Percentiles rank a stretch among this genome's conserved stretches.
These are phyloP conservation scores for Tiphia femorata DNA, from an alignment of 2,888 invertebrate species.

Conservation along the genomic window DNA sequence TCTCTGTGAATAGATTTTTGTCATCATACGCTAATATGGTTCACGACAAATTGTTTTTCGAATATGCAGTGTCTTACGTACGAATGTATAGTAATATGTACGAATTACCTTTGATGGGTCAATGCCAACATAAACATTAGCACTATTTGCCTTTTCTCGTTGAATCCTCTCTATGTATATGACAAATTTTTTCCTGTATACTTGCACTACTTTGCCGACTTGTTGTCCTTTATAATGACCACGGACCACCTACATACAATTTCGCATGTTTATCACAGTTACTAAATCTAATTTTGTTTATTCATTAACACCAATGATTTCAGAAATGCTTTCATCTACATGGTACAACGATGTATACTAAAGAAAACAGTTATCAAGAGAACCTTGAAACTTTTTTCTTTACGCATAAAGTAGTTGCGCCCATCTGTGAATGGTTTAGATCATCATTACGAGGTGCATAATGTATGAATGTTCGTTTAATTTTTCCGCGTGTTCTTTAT, in stretches of 20 bases:
- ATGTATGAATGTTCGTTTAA: too few species aligned
- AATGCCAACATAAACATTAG: slow-evolving; percentile 98
- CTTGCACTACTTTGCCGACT: slow-evolving; percentile 98
- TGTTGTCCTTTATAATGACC: slow-evolving; percentile 99
- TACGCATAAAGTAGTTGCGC: too few species aligned
- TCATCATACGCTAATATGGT: slow-evolving; percentile 73
- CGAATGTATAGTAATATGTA: not conserved
- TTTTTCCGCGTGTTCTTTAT: not conserved
- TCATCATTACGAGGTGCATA: slow-evolving; percentile 70
- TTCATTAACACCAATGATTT: not conserved
- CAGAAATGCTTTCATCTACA: slow-evolving; percentile 8
- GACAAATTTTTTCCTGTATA: slow-evolving; percentile 99
- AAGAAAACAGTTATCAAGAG: not conserved
- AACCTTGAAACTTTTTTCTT: not conserved
- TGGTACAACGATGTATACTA: not conserved
- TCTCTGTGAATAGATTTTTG: slow-evolving; percentile 74
- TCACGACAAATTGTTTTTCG: too few species aligned
- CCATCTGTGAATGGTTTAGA: slow-evolving; percentile 74
- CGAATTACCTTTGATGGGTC: slow-evolving; percentile 96
- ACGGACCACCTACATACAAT: slow-evolving; percentile 87
- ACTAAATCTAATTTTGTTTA: slow-evolving; percentile 12
- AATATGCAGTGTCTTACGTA: not conserved
- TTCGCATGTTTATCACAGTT: slow-evolving; percentile 14
- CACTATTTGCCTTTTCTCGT: slow-evolving; percentile 98
- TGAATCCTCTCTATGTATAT: slow-evolving; percentile 99